These are phyloP conservation scores for Neolamprologus sp. DNA, from an alignment of 2,113 vertebrate species.

Conservation along the genomic window DNA sequence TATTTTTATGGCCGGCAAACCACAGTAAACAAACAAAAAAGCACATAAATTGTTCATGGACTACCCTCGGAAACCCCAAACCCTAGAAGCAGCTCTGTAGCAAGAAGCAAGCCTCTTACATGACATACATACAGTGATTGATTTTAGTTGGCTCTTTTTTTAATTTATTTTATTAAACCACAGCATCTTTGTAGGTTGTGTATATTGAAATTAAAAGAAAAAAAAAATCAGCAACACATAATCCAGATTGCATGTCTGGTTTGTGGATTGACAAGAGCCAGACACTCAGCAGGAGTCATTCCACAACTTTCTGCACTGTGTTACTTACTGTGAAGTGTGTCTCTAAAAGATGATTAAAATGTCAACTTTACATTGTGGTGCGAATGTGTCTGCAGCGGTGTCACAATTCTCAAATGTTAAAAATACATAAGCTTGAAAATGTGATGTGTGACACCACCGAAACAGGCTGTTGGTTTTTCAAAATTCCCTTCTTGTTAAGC, in stretches of 20 bases:
- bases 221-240: background rate
- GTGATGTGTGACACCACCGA: background rate
- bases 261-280: background rate
- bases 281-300: background rate
- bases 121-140: background rate
- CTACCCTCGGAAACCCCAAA: conserved; percentile 46
- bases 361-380: background rate
- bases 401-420: background rate
- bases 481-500: background rate
- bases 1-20: conserved; percentile 72
- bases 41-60: conserved; percentile 62
- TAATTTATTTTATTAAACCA: background rate
- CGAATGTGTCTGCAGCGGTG: background rate
- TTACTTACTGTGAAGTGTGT: background rate
- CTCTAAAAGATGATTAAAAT: background rate
- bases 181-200: background rate
- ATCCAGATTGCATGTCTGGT: background rate
- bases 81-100: conserved; percentile 1
- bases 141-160: background rate
- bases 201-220: background rate
- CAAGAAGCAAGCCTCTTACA: background rate
- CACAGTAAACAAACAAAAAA: conserved; percentile 76
- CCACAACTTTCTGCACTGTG: background rate
- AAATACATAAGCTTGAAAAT: background rate
- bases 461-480: background rate